phyloP scores from a whole-genome alignment of 1,140 invertebrate genomes.

The Ganaspis sp. region DNA sequence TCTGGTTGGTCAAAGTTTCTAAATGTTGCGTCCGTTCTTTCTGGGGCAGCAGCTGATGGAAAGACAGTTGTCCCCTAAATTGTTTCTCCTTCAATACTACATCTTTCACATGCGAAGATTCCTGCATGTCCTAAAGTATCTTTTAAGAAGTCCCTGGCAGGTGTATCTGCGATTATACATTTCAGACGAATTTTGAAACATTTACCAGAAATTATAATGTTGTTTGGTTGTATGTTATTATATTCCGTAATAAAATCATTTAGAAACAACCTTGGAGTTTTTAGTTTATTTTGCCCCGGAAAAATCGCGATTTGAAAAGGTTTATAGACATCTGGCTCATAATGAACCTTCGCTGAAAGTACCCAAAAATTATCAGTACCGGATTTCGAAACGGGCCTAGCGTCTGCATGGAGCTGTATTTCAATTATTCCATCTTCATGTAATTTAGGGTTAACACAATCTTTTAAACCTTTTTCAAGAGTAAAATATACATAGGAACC shows the following conservation, averaged over 20 bases:
- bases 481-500: slow-evolving; percentile 46
- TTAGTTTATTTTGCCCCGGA: slow-evolving; percentile 41
- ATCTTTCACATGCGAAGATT: slow-evolving; percentile 47
- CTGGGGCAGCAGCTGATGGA: not conserved
- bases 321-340: slow-evolving; percentile 22
- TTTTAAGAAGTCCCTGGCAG: slow-evolving; percentile 42
- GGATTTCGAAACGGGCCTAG: slow-evolving; percentile 40
- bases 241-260: slow-evolving; percentile 46
- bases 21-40: slow-evolving; percentile 33
- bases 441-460: slow-evolving; percentile 1
- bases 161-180: slow-evolving; percentile 46
- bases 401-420: slow-evolving; percentile 36
- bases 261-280: slow-evolving; percentile 39
- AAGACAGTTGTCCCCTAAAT: not conserved
- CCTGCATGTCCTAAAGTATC: slow-evolving; percentile 36
- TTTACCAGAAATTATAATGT: slow-evolving; percentile 35
- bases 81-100: slow-evolving; percentile 37
- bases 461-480: slow-evolving; percentile 32
- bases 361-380: slow-evolving; percentile 41
- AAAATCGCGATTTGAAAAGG: slow-evolving; percentile 49
- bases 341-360: slow-evolving; percentile 39
- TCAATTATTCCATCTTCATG: slow-evolving; percentile 5
- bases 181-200: slow-evolving; percentile 36
- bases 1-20: slow-evolving; percentile 30
- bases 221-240: slow-evolving; percentile 36